Evolutionary conservation across 2,797 vertebrate genomes (phyloP).

Genomic region (Nothura maculosa): DNA sequence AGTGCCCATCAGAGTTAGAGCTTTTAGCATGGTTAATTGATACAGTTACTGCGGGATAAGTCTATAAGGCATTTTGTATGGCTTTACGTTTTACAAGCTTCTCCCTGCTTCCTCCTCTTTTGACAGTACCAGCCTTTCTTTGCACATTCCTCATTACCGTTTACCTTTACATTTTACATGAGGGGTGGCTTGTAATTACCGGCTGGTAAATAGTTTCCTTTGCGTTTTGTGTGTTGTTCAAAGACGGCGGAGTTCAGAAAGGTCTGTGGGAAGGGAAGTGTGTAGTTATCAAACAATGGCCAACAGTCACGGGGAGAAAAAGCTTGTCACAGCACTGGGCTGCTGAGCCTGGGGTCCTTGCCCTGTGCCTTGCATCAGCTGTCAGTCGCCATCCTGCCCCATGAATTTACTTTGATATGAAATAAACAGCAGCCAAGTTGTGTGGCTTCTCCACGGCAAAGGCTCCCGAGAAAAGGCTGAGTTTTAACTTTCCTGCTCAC

Average conservation of each 20-base stretch:
- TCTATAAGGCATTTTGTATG: slow-evolving; percentile 81
- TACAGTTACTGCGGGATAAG: slow-evolving; percentile 83
- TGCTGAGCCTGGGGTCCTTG: slow-evolving; percentile 10
- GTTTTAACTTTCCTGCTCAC: neutral
- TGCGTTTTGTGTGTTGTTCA: slow-evolving; percentile 50
- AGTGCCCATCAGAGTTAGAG: slow-evolving; percentile 79
- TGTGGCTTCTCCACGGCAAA: neutral
- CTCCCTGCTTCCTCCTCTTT: neutral
- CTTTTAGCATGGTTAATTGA: slow-evolving; percentile 86
- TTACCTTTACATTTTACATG: slow-evolving; percentile 82
- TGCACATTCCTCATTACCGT: slow-evolving; percentile 73
- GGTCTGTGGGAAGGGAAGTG: slow-evolving; percentile 79
- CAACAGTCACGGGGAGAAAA: slow-evolving; percentile 70
- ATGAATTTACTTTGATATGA: slow-evolving; percentile 37
- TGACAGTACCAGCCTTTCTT: slow-evolving; percentile 72
- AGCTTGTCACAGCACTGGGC: slow-evolving; percentile 67
- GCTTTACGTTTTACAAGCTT: slow-evolving; percentile 75
- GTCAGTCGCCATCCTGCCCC: slow-evolving; percentile 71
- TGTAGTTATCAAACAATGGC: slow-evolving; percentile 75
- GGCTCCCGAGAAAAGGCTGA: neutral
- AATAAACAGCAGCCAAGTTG: neutral
- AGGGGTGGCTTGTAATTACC: slow-evolving; percentile 78
- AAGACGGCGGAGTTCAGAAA: slow-evolving; percentile 82
- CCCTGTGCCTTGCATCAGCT: slow-evolving; percentile 54
- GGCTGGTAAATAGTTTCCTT: slow-evolving; percentile 80